Evolutionary conservation across 2,797 vertebrate species (phyloP), one percentile per base, ranked within the genome.

Genomic region (Gambelia wislizenii): DNA sequence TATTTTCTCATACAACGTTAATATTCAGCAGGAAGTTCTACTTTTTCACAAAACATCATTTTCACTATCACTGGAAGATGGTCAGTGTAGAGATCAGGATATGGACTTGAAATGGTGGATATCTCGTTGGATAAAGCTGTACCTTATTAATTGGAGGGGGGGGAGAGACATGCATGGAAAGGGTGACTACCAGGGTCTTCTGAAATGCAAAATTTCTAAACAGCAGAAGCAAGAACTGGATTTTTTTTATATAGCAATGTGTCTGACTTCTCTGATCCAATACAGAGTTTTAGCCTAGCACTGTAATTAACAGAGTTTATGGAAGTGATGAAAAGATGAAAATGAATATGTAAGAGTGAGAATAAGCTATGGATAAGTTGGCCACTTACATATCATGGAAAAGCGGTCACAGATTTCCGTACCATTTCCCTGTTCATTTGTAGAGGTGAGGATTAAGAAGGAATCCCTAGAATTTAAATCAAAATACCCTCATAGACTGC

Each of bases 1-100:
- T 92, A 92, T 94, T 95, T 96, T 96, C 91, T 95, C 93, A 56
- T 89, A 94, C 90, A 93, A 92, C 94, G 92, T 91, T 96, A 94
- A 95, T 67, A 80, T 94, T 72, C 95, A 95, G 95, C 16, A 0
- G 95, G 96, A 92, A 87, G 91, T 93, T 49, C 94, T 95, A 95
- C 96, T 93, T 96, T 92, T 93, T 93, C 89, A 6, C 88, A 95
- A 93, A 95, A 95, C 95, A 95, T 96, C 92, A 8, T 83, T 89
- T 94, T 91, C 39, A 94, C 75, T 90, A 69, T 88, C 83, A 87
- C 79, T 56, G 89, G 96, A 95, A 97, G 95, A 96, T 96, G 95
- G 91, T 89, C 1, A 76, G 1, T 6, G 89, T 95, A n/a, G 93
- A 92, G 94, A 88, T 86, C 22, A 64, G 27, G 7, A 0, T 30